A percentile compares a stretch with the other conserved stretches of the same genome.
These are phyloP conservation scores for Oncopodura yosiiana DNA, from an alignment of 1,140 invertebrate genomes.

Conservation along the genomic window DNA sequence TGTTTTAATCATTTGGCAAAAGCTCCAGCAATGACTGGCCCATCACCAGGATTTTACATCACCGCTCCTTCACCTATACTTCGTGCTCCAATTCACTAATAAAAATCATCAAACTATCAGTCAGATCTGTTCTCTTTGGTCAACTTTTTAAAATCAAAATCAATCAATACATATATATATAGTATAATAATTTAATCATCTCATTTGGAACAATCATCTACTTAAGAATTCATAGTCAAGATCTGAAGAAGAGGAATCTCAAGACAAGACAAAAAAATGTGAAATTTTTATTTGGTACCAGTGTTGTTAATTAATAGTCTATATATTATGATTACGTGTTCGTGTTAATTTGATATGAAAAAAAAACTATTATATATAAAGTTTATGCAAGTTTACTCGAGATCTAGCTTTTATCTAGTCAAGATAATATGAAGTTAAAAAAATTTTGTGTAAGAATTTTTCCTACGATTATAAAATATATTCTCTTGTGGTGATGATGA, in stretches of 20 bases:
- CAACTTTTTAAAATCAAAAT: not conserved
- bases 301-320: not conserved
- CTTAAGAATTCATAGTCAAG: not conserved
- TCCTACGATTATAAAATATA: too few relatives aligned
- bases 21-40: constrained; percentile 26
- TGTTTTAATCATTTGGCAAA: too few relatives aligned
- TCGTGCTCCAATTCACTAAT: constrained; percentile 35
- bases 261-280: not conserved
- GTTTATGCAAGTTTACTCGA: too few relatives aligned
- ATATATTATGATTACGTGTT: not conserved
- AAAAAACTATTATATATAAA: not conserved
- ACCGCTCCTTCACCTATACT: constrained; percentile 34
- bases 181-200: too few relatives aligned
- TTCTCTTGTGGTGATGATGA: too few relatives aligned
- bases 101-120: too few relatives aligned
- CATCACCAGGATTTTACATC: constrained; percentile 35
- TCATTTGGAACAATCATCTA: not conserved
- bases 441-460: too few relatives aligned
- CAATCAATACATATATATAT: not conserved
- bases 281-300: not conserved
- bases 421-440: too few relatives aligned
- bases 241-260: not conserved
- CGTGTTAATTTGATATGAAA: not conserved
- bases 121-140: not conserved
- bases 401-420: too few relatives aligned